These are phyloP conservation scores for Rhizomys pruinosus DNA, from an alignment of 2,113 vertebrate species.

Conservation along the genomic window DNA sequence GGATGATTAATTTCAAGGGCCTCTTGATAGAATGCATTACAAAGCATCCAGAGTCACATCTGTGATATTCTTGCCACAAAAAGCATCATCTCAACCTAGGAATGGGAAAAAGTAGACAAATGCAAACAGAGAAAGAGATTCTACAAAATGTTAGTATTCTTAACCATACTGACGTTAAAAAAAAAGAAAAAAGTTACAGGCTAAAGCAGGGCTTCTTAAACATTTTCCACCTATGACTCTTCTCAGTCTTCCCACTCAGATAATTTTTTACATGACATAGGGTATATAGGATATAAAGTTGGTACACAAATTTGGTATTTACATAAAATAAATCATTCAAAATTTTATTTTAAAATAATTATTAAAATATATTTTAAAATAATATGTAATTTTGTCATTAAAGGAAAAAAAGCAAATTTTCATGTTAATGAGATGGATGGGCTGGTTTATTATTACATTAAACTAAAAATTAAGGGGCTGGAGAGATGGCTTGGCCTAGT, in stretches of 20 bases:
- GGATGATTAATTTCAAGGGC: neutral
- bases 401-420: neutral
- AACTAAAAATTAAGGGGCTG: too few species aligned
- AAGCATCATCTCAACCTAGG: neutral
- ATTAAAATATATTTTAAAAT: too few species aligned
- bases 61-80: neutral
- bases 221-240: too few species aligned
- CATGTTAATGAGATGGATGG: neutral
- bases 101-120: neutral
- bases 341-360: too few species aligned
- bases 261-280: neutral
- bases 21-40: too few species aligned
- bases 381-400: neutral
- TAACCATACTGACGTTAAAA: neutral
- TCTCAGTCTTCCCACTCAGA: neutral
- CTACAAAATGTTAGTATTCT: neutral
- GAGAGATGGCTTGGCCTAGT: too few species aligned
- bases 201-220: too few species aligned
- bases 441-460: neutral
- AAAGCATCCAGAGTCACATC: neutral
- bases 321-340: neutral
- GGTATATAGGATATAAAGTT: neutral
- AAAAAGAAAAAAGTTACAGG: neutral
- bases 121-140: neutral
- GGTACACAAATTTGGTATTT: neutral